Conservation (phyloP, 2,888 invertebrate species). For the Rugalucina vietnamica region DNA sequence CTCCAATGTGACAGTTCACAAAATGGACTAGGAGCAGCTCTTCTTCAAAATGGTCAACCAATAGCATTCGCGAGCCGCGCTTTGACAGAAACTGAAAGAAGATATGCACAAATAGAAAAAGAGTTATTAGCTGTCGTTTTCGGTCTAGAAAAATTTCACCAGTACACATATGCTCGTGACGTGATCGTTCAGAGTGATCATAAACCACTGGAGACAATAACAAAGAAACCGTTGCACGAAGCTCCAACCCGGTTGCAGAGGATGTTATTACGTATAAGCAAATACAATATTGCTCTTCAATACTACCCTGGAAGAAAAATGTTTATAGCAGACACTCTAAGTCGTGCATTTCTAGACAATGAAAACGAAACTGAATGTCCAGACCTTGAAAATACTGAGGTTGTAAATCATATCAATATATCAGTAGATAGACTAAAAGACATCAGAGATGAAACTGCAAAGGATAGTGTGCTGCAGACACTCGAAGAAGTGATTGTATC, state of each 20-base stretch:
- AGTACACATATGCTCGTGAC: constrained; percentile 47
- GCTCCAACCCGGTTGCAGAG: constrained; percentile 62
- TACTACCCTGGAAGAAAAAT: constrained; percentile 55
- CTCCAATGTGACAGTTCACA: constrained; percentile 29
- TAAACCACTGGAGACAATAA: constrained; percentile 55
- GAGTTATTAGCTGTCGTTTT: constrained; percentile 59
- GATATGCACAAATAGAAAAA: constrained; percentile 65
- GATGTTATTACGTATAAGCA: constrained; percentile 58
- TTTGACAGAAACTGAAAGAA: constrained; percentile 42
- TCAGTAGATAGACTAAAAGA: constrained; percentile 5
- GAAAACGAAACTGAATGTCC: too few species aligned
- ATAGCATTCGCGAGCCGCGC: constrained; percentile 56
- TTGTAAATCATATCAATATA: constrained; percentile 11
- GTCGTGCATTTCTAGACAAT: constrained; percentile 34
- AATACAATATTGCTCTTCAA: constrained; percentile 37
- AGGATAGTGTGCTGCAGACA: not conserved
- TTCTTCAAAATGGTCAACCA: constrained; percentile 62
- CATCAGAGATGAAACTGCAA: not conserved
- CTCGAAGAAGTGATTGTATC: not conserved
- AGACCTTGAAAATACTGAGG: not conserved
- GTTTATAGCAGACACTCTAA: constrained; percentile 54
- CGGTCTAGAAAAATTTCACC: constrained; percentile 48
- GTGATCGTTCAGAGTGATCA: constrained; percentile 53
- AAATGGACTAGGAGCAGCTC: constrained; percentile 59
- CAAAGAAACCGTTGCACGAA: constrained; percentile 42